phyloP scores from a whole-genome alignment of 2,113 vertebrate genomes.

The Petrocephalus microphthalmus region DNA sequence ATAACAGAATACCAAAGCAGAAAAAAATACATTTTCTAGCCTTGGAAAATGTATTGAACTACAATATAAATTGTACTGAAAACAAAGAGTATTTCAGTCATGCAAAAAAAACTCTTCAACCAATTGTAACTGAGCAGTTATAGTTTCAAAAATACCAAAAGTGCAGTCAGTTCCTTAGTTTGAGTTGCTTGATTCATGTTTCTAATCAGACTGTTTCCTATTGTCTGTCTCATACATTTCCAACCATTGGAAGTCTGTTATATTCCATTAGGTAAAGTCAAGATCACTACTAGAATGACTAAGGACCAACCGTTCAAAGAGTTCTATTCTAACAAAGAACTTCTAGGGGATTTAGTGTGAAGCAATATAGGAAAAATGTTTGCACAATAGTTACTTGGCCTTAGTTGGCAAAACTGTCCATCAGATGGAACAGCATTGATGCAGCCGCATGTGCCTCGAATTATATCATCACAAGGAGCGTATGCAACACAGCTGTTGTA shows the following conservation, averaged over 20 bases:
- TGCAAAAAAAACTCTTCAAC: not conserved
- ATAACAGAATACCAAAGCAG: not conserved
- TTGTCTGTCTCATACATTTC: not conserved
- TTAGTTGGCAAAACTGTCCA: conserved; percentile 35
- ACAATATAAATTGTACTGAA: not conserved
- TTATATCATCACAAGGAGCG: conserved; percentile 26
- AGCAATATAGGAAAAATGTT: not conserved
- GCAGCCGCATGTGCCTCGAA: conserved; percentile 33
- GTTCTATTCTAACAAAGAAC: not conserved
- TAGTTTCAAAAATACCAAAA: not conserved
- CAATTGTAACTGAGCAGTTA: not conserved
- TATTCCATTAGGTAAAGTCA: not conserved
- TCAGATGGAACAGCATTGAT: conserved; percentile 33
- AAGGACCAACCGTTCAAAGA: not conserved
- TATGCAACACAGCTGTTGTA: conserved; percentile 29
- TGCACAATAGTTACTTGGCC: conserved; percentile 28
- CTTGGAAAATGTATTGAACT: not conserved
- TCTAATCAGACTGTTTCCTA: not conserved
- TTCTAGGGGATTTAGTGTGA: not conserved
- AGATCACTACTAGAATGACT: not conserved
- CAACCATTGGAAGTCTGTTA: not conserved
- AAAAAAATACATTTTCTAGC: not conserved
- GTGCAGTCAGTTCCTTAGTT: not conserved
- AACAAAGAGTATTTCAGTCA: not conserved
- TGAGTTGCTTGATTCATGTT: not conserved